Percentiles rank a stretch among this genome's conserved stretches.
phyloP scores from a whole-genome alignment of 2,797 vertebrate species.

The Iguana delicatissima region DNA sequence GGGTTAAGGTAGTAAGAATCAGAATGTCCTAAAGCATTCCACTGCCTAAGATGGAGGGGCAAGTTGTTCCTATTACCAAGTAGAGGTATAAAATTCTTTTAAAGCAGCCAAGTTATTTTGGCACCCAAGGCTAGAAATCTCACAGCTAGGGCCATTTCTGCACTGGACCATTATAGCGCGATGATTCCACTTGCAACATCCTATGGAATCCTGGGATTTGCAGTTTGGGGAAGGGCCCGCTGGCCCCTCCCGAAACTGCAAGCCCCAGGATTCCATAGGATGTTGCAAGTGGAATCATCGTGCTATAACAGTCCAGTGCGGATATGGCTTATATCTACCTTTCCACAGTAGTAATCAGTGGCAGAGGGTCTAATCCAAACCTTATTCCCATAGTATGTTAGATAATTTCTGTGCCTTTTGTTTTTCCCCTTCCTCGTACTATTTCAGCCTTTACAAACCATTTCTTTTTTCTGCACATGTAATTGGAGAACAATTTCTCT shows the following conservation, averaged over 20 bases:
- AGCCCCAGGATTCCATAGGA: too few relatives aligned
- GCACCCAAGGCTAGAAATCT: background rate
- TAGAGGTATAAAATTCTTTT: background rate
- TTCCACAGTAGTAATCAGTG: background rate
- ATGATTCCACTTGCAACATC: too few relatives aligned
- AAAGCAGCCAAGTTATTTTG: background rate
- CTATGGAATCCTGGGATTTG: too few relatives aligned
- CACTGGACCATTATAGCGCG: too few relatives aligned
- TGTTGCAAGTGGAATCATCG: too few relatives aligned
- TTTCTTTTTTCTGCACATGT: background rate
- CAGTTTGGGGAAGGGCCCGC: too few relatives aligned
- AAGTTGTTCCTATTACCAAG: background rate
- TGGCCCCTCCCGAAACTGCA: too few relatives aligned
- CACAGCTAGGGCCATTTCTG: background rate
- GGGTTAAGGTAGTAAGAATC: background rate
- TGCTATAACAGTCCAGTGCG: too few relatives aligned
- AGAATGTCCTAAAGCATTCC: background rate
- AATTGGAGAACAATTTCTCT: background rate
- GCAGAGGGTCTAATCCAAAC: background rate
- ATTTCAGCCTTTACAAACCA: background rate
- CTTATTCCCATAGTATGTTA: background rate
- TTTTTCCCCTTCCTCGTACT: too few relatives aligned
- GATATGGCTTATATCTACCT: background rate
- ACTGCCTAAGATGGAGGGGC: background rate
- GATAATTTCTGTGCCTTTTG: background rate